Evolutionary conservation across 2,888 invertebrate genomes (phyloP).

Genomic region (Amaurobius ferox): DNA sequence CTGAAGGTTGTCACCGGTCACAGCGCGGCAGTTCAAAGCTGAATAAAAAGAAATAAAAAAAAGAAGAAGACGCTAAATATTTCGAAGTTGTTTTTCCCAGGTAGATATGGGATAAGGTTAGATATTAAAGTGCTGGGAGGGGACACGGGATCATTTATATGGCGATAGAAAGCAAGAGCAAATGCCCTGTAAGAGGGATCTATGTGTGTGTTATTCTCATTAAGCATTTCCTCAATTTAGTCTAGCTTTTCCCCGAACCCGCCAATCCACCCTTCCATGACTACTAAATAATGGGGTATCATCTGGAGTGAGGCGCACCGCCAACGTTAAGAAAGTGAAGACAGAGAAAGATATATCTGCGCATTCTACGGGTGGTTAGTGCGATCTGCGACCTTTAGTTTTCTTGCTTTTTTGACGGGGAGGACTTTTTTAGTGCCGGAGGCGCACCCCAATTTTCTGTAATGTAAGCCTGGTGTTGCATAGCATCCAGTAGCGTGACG

Average conservation of each 20-base stretch:
- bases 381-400: constrained; percentile 64
- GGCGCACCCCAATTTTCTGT: constrained; percentile 73
- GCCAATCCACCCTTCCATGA: constrained; percentile 61
- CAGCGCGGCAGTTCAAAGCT: neutral
- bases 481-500: constrained; percentile 70
- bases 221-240: constrained; percentile 72
- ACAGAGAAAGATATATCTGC: constrained; percentile 60
- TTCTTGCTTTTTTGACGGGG: constrained; percentile 42
- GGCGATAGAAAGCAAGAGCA: neutral
- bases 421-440: constrained; percentile 19
- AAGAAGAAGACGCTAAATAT: no score
- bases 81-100: no score
- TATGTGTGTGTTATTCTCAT: constrained; percentile 1
- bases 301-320: constrained; percentile 47
- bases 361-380: constrained; percentile 67
- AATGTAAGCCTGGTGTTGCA: constrained; percentile 72
- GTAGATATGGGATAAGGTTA: no score
- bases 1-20: neutral
- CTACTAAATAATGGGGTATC: constrained; percentile 72
- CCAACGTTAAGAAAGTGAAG: constrained; percentile 44
- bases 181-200: neutral
- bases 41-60: no score
- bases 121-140: neutral
- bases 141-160: neutral
- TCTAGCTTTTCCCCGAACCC: constrained; percentile 35